Percentiles rank a stretch among this genome's conserved stretches.
Evolutionary conservation across 2,888 invertebrate genomes (phyloP).

Genomic region (Caenorhabditis sp.): DNA sequence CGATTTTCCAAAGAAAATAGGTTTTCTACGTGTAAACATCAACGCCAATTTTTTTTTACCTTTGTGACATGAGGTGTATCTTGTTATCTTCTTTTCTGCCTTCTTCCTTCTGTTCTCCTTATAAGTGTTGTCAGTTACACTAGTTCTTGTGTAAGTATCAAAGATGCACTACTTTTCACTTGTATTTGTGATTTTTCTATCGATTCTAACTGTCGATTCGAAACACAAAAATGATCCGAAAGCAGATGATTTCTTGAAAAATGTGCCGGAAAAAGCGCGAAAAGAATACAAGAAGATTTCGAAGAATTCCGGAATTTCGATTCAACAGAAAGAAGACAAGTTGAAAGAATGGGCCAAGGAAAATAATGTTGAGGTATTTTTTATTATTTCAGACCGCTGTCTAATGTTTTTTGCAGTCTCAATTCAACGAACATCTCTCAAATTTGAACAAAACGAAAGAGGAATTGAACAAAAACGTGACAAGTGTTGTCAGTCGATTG

Average conservation of each 20-base stretch:
- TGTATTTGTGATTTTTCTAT: slow-evolving; percentile 15
- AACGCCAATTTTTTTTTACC: no score
- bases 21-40: no score
- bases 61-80: no score
- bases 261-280: slow-evolving; percentile 12
- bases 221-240: slow-evolving; percentile 22
- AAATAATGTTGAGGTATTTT: slow-evolving; percentile 17
- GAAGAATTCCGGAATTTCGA: slow-evolving; percentile 34
- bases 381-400: no score
- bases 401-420: slow-evolving; percentile 20
- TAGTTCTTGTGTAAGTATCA: background rate
- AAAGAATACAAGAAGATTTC: slow-evolving; percentile 22
- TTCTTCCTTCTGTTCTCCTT: background rate
- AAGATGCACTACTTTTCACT: slow-evolving; percentile 18
- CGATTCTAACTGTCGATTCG: slow-evolving; percentile 16
- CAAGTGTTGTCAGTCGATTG: slow-evolving; percentile 26
- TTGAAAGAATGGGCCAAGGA: slow-evolving; percentile 26
- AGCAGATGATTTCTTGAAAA: slow-evolving; percentile 23
- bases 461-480: slow-evolving; percentile 33
- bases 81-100: slow-evolving; percentile 1
- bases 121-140: background rate
- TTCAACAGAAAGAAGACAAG: slow-evolving; percentile 33
- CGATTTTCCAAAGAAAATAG: no score
- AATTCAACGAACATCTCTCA: slow-evolving; percentile 26
- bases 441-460: slow-evolving; percentile 19